Base-by-base conservation (phyloP, 2,797 vertebrate species). In the Balearica regulorum region DNA sequence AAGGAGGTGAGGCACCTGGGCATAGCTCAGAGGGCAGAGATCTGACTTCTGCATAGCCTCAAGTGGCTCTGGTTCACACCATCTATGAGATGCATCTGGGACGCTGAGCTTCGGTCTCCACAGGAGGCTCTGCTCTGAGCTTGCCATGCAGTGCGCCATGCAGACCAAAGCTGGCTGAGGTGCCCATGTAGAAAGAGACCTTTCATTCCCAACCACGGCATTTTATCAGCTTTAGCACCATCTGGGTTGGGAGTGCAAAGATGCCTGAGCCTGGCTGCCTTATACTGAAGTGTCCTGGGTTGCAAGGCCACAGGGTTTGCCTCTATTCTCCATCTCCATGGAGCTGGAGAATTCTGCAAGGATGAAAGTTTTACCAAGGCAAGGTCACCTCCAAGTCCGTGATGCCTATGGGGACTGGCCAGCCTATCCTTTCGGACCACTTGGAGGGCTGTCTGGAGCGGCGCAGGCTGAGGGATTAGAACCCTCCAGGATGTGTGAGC, bases 381-480 rank as follows among this genome's bases (percentile, higher is more conserved):
- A 51, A 94, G 21, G 51, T 46, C 9, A 1, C 44, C 10, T 83
- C 15, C 37, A 35, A 66, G 46, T n/a, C 53, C 55, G 60, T 1
- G 0, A 53, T 28, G 49, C 31, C 65, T 70, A 26, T 0, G 0
- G 73, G 28, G 24, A 21, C 8, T 80, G 37, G 55, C 72, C 48
- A 25, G 9, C n/a, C 41, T 60, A 46, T 13, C 57, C 35, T 60
- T 83, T 61, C 26, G 55, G 49, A 78, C 39, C 14, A n/a, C 25
- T 60, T 64, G 54, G 61, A 94, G n/a, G 17, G 55, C 46, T 0
- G 3, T 55, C 68, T 71, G 55, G 60, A 96, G 72, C 41, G 71
- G 82, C 6, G 5, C 51, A 83, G 49, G 43, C 69, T 71, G 70
- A 90, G 43, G 75, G 68, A 94, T 95, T 90, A 94, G 62, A 91